Percentiles rank a stretch among this genome's conserved stretches.
Evolutionary conservation across 2,888 invertebrate species (phyloP).

Genomic region (Malthinus seriepunctatus): DNA sequence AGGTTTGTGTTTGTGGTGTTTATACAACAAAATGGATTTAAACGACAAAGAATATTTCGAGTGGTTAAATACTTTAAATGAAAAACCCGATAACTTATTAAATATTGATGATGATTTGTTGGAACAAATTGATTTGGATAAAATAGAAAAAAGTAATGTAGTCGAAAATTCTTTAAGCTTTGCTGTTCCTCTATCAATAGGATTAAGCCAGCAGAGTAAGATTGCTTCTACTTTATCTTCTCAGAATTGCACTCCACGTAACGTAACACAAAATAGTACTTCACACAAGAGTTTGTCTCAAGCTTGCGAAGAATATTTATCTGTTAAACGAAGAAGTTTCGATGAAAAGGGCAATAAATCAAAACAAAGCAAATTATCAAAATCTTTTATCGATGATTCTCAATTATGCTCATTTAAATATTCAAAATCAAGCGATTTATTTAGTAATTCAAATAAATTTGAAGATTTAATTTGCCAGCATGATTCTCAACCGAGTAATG

Average conservation of each 20-base stretch:
- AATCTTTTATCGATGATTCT: neutral
- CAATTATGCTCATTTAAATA: neutral
- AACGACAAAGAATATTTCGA: no score
- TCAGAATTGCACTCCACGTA: neutral
- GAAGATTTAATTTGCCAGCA: slow-evolving; percentile 13
- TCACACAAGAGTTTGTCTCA: no score
- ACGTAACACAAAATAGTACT: neutral
- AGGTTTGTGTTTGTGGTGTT: no score
- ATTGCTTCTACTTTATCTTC: neutral
- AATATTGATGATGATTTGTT: neutral
- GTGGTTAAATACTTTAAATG: no score
- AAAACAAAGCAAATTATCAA: neutral
- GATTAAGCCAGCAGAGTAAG: no score
- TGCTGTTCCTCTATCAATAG: neutral
- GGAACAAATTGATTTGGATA: slow-evolving; percentile 2
- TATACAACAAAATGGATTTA: no score
- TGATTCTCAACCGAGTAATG: slow-evolving; percentile 36
- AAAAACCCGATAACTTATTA: neutral
- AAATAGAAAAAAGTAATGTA: neutral
- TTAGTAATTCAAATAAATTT: slow-evolving; percentile 41
- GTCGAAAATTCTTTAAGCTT: neutral
- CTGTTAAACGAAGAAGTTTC: neutral
- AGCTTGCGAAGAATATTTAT: no score
- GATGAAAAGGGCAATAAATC: neutral
- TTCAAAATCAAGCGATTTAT: slow-evolving; percentile 21